Evolutionary conservation across 2,888 invertebrate genomes (phyloP).

Genomic region (Pinctada fucata): DNA sequence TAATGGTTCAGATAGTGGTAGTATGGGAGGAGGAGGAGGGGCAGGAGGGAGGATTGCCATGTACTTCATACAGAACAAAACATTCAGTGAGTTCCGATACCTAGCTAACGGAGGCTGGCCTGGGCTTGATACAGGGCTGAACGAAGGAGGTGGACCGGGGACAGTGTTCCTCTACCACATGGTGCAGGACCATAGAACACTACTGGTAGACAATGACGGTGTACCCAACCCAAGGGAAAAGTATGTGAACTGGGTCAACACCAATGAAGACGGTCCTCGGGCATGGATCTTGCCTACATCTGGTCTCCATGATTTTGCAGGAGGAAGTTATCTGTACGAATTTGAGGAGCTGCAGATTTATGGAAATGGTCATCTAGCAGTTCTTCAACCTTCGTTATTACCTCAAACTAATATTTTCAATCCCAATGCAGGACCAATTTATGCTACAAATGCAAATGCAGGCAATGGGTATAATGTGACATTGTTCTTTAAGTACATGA

Average conservation of each 20-base stretch:
- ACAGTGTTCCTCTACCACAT: slow-evolving; percentile 64
- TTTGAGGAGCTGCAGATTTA: slow-evolving; percentile 69
- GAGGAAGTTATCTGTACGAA: slow-evolving; percentile 44
- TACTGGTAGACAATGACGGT: slow-evolving; percentile 65
- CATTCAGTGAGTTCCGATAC: slow-evolving; percentile 66
- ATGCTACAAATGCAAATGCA: slow-evolving; percentile 30
- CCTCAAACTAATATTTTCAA: slow-evolving; percentile 34
- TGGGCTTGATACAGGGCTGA: slow-evolving; percentile 39
- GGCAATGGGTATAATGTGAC: slow-evolving; percentile 49
- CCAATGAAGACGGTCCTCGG: slow-evolving; percentile 53
- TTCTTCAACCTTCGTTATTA: slow-evolving; percentile 51
- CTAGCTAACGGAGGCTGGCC: slow-evolving; percentile 60
- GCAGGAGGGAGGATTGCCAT: slow-evolving; percentile 66
- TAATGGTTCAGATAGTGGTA: slow-evolving; percentile 41
- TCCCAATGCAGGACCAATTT: slow-evolving; percentile 38
- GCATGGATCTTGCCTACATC: slow-evolving; percentile 68
- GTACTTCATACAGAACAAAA: slow-evolving; percentile 60
- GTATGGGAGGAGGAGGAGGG: slow-evolving; percentile 53
- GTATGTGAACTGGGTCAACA: slow-evolving; percentile 59
- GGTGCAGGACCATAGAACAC: slow-evolving; percentile 59
- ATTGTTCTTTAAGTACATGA: slow-evolving; percentile 68
- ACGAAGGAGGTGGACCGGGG: slow-evolving; percentile 64
- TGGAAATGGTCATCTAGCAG: slow-evolving; percentile 64
- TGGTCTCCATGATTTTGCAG: slow-evolving; percentile 58
- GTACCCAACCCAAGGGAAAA: slow-evolving; percentile 51